These are phyloP conservation scores for Buphagus erythrorhynchus DNA, from an alignment of 2,797 vertebrate genomes.

Conservation along the genomic window DNA sequence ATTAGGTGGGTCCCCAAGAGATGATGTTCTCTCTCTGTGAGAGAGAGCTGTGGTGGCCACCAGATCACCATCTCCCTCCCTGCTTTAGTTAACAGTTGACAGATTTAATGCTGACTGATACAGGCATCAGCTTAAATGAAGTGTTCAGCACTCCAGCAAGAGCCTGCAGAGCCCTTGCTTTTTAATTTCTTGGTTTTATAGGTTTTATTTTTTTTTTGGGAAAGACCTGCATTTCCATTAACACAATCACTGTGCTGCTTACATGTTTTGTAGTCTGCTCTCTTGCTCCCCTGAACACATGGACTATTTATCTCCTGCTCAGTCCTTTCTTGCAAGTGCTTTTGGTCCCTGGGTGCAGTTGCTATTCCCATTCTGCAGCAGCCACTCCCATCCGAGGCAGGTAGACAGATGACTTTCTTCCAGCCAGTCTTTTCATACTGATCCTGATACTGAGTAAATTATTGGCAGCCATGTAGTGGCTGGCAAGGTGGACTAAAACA, in stretches of 20 bases:
- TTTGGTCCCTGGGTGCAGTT: not conserved
- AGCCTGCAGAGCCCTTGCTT: not conserved
- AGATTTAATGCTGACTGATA: not conserved
- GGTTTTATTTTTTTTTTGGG: not conserved
- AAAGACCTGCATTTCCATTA: not conserved
- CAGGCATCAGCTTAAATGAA: not conserved
- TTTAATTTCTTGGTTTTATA: not conserved
- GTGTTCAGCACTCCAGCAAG: not conserved
- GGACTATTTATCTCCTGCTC: not conserved
- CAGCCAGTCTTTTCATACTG: not conserved
- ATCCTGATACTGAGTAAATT: not conserved
- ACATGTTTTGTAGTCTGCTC: not conserved
- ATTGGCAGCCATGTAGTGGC: not conserved
- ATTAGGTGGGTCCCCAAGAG: not conserved
- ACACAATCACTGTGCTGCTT: not conserved
- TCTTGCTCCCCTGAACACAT: not conserved
- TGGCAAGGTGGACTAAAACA: not conserved
- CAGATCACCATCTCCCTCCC: not conserved
- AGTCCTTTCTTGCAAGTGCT: not conserved
- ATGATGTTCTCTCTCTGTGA: not conserved
- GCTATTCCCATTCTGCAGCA: not conserved
- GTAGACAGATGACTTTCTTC: not conserved
- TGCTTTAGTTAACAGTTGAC: fast-evolving
- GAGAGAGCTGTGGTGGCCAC: not conserved
- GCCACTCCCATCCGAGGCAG: not conserved